Conservation (phyloP, 2,888 invertebrate species). For the Ethmia dodecea region DNA sequence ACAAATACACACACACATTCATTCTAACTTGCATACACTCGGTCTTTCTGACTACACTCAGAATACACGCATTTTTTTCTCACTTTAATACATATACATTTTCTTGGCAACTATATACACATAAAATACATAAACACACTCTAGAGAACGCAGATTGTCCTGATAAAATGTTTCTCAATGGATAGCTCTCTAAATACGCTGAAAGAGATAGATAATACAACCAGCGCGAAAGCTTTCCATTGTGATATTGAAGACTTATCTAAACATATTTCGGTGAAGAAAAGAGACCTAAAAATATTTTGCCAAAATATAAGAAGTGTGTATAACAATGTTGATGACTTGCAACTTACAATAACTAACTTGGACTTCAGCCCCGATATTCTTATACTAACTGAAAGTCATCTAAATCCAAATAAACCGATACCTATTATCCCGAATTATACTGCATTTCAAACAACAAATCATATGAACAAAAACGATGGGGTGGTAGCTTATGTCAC, state of each 20-base stretch:
- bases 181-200: neutral
- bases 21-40: too few species aligned
- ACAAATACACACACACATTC: too few species aligned
- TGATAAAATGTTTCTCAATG: too few species aligned
- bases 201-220: neutral
- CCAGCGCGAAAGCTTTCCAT: neutral
- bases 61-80: too few species aligned
- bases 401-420: neutral
- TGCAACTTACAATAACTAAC: neutral
- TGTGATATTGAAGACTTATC: neutral
- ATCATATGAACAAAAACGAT: neutral
- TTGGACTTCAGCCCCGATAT: neutral
- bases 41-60: too few species aligned
- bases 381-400: neutral
- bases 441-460: neutral
- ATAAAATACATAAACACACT: too few species aligned
- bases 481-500: neutral
- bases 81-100: too few species aligned
- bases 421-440: neutral
- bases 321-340: neutral
- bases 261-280: neutral
- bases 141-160: too few species aligned
- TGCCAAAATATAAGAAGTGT: slow-evolving; percentile 1
- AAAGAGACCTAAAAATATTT: neutral
- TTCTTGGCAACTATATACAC: too few species aligned